Evolutionary conservation across 2,113 vertebrate genomes (phyloP).

Genomic region (Apodemus speciosus): DNA sequence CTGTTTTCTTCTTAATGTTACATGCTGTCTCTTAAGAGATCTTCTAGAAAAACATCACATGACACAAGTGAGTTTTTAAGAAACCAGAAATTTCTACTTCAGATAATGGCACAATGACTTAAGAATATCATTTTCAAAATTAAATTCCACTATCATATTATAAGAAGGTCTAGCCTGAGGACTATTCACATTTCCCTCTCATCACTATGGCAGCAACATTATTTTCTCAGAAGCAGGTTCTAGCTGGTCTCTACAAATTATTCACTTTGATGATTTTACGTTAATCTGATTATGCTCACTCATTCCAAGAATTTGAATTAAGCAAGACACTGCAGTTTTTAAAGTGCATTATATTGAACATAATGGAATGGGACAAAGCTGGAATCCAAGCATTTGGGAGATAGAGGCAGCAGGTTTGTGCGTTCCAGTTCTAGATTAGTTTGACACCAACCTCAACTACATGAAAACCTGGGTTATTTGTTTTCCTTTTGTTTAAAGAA

Average conservation of each 20-base stretch:
- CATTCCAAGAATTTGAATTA: neutral
- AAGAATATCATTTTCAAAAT: neutral
- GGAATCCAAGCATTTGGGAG: neutral
- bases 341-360: neutral
- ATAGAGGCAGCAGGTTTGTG: neutral
- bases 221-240: neutral
- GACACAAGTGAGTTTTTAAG: too few relatives aligned
- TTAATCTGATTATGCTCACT: neutral
- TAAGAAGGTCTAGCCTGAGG: neutral
- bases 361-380: neutral
- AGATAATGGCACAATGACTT: neutral
- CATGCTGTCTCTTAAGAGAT: too few relatives aligned
- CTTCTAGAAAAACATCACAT: too few relatives aligned
- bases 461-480: neutral
- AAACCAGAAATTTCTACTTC: too few relatives aligned
- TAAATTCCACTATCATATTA: neutral
- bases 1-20: too few relatives aligned
- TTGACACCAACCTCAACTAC: neutral
- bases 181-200: neutral
- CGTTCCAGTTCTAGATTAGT: neutral
- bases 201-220: neutral
- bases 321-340: neutral
- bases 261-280: neutral
- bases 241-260: neutral
- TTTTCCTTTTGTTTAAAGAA: neutral